Evolutionary conservation across 2,797 vertebrate genomes (phyloP).

Genomic region (Eulemur mongoz): DNA sequence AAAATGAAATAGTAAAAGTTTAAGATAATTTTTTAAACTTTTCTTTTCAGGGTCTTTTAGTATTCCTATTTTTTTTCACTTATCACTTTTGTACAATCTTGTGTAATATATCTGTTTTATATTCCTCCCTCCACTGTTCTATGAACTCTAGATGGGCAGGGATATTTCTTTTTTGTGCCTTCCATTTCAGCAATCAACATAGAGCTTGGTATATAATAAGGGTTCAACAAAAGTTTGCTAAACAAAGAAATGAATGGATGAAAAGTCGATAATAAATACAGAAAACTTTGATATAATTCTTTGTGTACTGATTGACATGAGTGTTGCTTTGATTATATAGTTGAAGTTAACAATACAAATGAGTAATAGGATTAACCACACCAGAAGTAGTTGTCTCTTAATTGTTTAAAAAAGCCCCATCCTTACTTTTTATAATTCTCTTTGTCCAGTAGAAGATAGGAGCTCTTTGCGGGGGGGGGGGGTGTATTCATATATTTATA

Average conservation of each 20-base stretch:
- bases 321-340: background rate
- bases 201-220: background rate
- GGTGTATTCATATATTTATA: background rate
- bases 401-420: background rate
- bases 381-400: background rate
- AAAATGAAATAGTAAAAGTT: background rate
- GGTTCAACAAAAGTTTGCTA: background rate
- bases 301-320: background rate
- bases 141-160: background rate
- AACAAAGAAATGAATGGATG: background rate
- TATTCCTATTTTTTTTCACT: background rate
- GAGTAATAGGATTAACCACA: background rate
- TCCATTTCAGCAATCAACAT: background rate
- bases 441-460: background rate
- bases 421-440: background rate
- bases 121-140: background rate
- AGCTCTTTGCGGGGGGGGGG: background rate
- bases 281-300: background rate
- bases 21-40: background rate
- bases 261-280: background rate
- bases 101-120: background rate
- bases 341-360: slow-evolving; percentile 4
- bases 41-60: background rate
- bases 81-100: background rate
- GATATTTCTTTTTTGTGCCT: background rate